Evolutionary conservation across 2,113 vertebrate species (phyloP).

Genomic region (Hymenochirus boettgeri): DNA sequence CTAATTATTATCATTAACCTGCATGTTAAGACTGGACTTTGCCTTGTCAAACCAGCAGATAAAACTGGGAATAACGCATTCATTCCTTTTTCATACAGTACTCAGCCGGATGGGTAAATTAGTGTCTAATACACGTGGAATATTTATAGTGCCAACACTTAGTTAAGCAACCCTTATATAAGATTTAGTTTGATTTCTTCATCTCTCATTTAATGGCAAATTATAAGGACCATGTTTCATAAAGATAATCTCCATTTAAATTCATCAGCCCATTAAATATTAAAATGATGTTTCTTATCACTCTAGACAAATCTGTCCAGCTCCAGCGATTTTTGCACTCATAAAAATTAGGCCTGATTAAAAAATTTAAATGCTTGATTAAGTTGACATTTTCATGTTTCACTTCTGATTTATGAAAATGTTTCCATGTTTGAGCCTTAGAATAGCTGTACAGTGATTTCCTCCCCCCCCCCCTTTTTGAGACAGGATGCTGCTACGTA

Average conservation of each 20-base stretch:
- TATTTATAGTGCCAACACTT: slow-evolving; percentile 64
- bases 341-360: slow-evolving; percentile 73
- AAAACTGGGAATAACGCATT: slow-evolving; percentile 37
- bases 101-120: slow-evolving; percentile 51
- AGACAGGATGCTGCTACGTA: slow-evolving; percentile 8
- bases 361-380: slow-evolving; percentile 77
- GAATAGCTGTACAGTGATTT: slow-evolving; percentile 2
- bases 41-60: slow-evolving; percentile 3
- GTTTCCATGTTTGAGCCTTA: slow-evolving; percentile 52
- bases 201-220: slow-evolving; percentile 66
- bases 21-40: not conserved
- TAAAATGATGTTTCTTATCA: slow-evolving; percentile 73
- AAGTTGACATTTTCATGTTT: slow-evolving; percentile 72
- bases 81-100: slow-evolving; percentile 48
- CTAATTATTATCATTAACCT: not conserved
- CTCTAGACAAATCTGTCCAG: slow-evolving; percentile 71
- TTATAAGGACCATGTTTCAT: slow-evolving; percentile 67
- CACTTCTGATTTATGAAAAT: slow-evolving; percentile 75
- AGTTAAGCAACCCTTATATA: slow-evolving; percentile 65
- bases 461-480: too few species aligned
- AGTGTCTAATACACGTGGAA: slow-evolving; percentile 60
- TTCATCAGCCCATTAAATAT: slow-evolving; percentile 69
- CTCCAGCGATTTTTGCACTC: slow-evolving; percentile 70
- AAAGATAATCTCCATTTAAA: slow-evolving; percentile 74
- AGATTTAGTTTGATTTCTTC: slow-evolving; percentile 67